phyloP scores from a whole-genome alignment of 2,113 vertebrate genomes.

The Elgaria multicarinata region DNA sequence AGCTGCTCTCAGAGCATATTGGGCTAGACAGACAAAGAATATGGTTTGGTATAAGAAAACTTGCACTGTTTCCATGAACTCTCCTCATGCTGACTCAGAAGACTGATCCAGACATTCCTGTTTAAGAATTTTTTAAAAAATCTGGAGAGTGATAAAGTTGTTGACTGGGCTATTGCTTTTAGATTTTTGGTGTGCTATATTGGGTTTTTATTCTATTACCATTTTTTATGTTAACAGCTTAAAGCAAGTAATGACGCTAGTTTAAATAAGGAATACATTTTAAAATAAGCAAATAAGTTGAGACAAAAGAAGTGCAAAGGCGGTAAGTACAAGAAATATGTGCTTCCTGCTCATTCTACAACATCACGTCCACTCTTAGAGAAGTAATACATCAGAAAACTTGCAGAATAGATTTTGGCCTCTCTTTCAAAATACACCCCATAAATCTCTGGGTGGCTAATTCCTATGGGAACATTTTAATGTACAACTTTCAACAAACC shows the following conservation, averaged over 20 bases:
- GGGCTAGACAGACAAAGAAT: too few species aligned
- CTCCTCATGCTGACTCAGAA: background rate
- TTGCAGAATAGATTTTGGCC: background rate
- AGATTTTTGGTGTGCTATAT: background rate
- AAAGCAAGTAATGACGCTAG: background rate
- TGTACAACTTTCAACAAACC: background rate
- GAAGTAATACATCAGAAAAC: background rate
- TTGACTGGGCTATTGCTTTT: background rate
- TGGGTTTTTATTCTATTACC: background rate
- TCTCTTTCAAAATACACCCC: background rate
- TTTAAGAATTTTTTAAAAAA: background rate
- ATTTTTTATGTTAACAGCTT: background rate
- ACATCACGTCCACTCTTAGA: background rate
- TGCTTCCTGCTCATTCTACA: background rate
- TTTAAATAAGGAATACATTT: background rate
- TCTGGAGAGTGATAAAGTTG: background rate
- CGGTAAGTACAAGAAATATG: background rate
- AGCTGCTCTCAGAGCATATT: too few species aligned
- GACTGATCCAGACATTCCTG: background rate
- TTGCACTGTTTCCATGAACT: background rate
- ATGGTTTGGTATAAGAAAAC: too few species aligned
- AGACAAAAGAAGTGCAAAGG: background rate
- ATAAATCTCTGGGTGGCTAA: background rate
- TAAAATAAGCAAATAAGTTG: background rate
- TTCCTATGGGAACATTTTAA: background rate